These are phyloP conservation scores for Ciona savignyi DNA, from an alignment of 23 tunicate species.

Conservation along the genomic window DNA sequence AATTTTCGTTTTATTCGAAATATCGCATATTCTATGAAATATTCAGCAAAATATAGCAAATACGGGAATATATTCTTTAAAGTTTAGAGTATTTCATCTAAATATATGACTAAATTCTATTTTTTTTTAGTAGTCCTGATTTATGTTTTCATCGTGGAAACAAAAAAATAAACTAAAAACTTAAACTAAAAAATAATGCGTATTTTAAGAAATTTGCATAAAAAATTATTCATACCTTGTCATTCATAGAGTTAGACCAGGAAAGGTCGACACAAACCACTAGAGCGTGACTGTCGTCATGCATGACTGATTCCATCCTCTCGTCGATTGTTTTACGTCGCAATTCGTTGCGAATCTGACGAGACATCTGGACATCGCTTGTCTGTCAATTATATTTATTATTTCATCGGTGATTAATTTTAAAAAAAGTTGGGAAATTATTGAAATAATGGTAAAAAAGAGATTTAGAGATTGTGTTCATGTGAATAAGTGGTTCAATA, in stretches of 20 bases:
- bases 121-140: not conserved
- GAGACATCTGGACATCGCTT: slow-evolving; percentile 11
- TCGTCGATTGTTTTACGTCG: slow-evolving; percentile 4
- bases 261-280: slow-evolving; percentile 77
- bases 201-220: too few species aligned
- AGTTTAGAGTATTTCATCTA: too few species aligned
- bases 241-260: slow-evolving; percentile 61
- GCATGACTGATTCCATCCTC: slow-evolving; percentile 39
- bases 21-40: not conserved
- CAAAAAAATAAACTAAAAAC: not conserved
- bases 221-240: too few species aligned
- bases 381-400: too few species aligned
- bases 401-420: too few species aligned
- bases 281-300: slow-evolving; percentile 12
- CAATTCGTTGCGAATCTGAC: not conserved
- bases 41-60: not conserved
- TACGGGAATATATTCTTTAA: not conserved
- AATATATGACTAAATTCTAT: too few species aligned
- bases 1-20: not conserved
- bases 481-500: too few species aligned
- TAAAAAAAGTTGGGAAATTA: not conserved
- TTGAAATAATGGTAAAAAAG: not conserved
- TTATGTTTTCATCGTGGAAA: not conserved
- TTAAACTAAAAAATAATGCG: too few species aligned
- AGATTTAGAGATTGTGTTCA: too few species aligned